These are phyloP conservation scores for Drosophila rubida DNA, from an alignment of 2,888 invertebrate species.

Conservation along the genomic window DNA sequence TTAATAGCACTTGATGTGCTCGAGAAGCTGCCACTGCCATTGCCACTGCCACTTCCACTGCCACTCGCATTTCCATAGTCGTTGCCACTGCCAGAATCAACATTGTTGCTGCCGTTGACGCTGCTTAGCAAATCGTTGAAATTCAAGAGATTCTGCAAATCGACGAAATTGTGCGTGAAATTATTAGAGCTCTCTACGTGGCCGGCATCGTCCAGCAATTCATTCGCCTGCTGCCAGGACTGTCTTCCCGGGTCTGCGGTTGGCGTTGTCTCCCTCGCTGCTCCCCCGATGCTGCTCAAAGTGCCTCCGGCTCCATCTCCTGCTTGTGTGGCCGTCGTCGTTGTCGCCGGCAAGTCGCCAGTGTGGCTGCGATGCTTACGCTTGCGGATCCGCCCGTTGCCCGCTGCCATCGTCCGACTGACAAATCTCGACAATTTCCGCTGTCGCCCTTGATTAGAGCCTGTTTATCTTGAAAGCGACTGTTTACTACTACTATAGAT, in stretches of 20 bases:
- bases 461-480: slow-evolving; percentile 18
- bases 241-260: slow-evolving; percentile 15
- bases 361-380: slow-evolving; percentile 67
- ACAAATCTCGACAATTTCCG: slow-evolving; percentile 49
- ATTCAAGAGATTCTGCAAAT: slow-evolving; percentile 75
- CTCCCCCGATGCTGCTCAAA: neutral
- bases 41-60: slow-evolving; percentile 22
- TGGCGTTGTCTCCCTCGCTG: slow-evolving; percentile 13
- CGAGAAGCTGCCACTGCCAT: slow-evolving; percentile 15
- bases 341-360: slow-evolving; percentile 62
- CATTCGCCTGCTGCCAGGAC: slow-evolving; percentile 34
- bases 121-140: slow-evolving; percentile 39
- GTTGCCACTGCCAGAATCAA: slow-evolving; percentile 9
- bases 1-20: slow-evolving; percentile 70
- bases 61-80: neutral
- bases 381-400: slow-evolving; percentile 61
- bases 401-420: slow-evolving; percentile 47
- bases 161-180: slow-evolving; percentile 78
- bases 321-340: slow-evolving; percentile 14
- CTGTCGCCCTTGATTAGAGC: slow-evolving; percentile 50
- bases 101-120: slow-evolving; percentile 27
- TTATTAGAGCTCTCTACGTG: slow-evolving; percentile 59
- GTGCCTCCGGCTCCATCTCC: slow-evolving; percentile 7
- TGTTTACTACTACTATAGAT: slow-evolving; percentile 15
- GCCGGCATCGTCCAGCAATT: slow-evolving; percentile 27